Percentiles rank a stretch among this genome's conserved stretches.
phyloP scores from a whole-genome alignment of 2,888 invertebrate genomes.

The Uropetala carovei region DNA sequence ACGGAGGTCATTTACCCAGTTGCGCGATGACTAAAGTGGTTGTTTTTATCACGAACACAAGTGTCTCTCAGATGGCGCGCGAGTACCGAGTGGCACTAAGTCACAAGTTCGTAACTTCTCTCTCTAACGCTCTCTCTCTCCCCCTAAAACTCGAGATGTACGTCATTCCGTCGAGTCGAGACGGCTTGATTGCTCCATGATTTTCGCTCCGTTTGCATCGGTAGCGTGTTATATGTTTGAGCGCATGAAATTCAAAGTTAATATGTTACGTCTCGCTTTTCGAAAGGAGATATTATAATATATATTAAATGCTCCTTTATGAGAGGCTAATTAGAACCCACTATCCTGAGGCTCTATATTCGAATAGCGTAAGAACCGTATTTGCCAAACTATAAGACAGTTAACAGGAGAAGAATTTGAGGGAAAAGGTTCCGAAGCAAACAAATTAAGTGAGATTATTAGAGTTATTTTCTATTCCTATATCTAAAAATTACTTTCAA shows the following conservation, averaged over 20 bases:
- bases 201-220: not conserved
- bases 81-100: not conserved
- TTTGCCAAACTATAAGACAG: no score
- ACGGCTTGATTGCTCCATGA: not conserved
- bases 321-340: no score
- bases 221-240: not conserved
- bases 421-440: no score
- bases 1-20: constrained; percentile 22
- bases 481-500: no score
- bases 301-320: no score
- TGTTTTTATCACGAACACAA: not conserved
- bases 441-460: no score
- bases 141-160: not conserved
- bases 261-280: not conserved
- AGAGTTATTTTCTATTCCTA: no score
- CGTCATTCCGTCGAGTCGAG: not conserved
- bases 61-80: not conserved
- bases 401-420: no score
- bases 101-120: not conserved
- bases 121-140: constrained; percentile 2
- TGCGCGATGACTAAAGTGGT: not conserved
- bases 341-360: no score
- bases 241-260: not conserved
- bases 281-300: no score
- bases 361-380: no score